phyloP scores from a whole-genome alignment of 2,888 invertebrate species.

The Dioctria linearis region DNA sequence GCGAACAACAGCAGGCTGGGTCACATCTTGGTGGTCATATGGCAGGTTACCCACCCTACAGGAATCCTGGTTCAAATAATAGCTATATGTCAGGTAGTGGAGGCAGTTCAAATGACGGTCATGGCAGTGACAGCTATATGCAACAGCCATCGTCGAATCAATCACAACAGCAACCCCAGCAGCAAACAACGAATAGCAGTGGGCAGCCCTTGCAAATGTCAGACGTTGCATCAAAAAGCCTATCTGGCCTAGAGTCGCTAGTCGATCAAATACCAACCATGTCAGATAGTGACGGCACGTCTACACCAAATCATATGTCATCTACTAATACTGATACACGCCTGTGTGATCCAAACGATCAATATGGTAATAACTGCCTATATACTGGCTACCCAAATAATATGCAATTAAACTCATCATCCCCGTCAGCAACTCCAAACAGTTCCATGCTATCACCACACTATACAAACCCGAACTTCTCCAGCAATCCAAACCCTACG shows the following conservation, averaged over 20 bases:
- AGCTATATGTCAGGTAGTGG: conserved; percentile 57
- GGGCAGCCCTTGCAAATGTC: conserved; percentile 55
- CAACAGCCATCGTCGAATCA: conserved; percentile 54
- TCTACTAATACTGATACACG: conserved; percentile 14
- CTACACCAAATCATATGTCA: conserved; percentile 53
- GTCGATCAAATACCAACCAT: conserved; percentile 94
- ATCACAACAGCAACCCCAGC: conserved; percentile 60
- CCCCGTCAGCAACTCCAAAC: conserved; percentile 41
- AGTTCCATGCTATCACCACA: conserved; percentile 49
- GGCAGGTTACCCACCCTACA: conserved; percentile 63
- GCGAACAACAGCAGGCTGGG: conserved; percentile 58
- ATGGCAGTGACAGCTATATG: conserved; percentile 47
- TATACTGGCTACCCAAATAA: conserved; percentile 53
- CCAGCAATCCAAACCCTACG: conserved; percentile 35
- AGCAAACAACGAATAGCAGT: conserved; percentile 57
- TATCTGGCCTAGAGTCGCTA: conserved; percentile 89
- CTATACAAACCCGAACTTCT: conserved; percentile 43
- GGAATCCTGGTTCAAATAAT: conserved; percentile 65
- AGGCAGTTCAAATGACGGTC: conserved; percentile 49
- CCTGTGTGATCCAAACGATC: conserved; percentile 57
- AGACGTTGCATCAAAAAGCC: conserved; percentile 88
- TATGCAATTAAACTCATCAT: conserved; percentile 50
- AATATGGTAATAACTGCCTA: conserved; percentile 56
- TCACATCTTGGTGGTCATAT: conserved; percentile 18
- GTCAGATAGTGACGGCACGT: conserved; percentile 77